Evolutionary conservation across 2,113 vertebrate species (phyloP).

Genomic region (Podarcis cretensis): DNA sequence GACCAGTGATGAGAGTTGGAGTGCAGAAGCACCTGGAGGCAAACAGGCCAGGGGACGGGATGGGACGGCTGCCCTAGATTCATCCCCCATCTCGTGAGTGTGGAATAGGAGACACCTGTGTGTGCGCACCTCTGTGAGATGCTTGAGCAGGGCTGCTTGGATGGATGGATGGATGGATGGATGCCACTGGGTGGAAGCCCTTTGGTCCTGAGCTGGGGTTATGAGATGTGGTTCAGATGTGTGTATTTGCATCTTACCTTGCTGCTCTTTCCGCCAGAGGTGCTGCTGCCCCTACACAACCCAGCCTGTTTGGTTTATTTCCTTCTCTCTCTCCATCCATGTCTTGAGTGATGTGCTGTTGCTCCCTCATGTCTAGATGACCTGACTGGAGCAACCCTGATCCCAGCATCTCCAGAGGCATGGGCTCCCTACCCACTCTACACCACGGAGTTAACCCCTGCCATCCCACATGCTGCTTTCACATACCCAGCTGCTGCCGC

Average conservation of each 20-base stretch:
- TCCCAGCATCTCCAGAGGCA: conserved; percentile 93
- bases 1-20: neutral
- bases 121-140: neutral
- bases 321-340: too few species aligned
- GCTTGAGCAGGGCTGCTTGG: too few species aligned
- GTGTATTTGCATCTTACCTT: neutral
- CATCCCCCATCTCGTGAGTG: neutral
- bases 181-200: neutral
- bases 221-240: neutral
- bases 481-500: conserved; percentile 92
- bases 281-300: neutral
- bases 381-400: conserved; percentile 94
- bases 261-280: neutral
- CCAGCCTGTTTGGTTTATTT: too few species aligned
- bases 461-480: conserved; percentile 94
- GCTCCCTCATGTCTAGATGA: conserved; percentile 82
- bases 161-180: too few species aligned
- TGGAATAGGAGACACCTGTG: too few species aligned
- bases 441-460: conserved; percentile 93
- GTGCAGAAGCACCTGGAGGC: neutral
- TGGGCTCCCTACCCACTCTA: conserved; percentile 98
- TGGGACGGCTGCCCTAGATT: neutral
- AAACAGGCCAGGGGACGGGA: too few species aligned
- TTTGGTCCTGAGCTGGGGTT: neutral
- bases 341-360: neutral